These are phyloP conservation scores for Platycercus adscitus DNA, from an alignment of 2,113 vertebrate genomes.

Conservation along the genomic window DNA sequence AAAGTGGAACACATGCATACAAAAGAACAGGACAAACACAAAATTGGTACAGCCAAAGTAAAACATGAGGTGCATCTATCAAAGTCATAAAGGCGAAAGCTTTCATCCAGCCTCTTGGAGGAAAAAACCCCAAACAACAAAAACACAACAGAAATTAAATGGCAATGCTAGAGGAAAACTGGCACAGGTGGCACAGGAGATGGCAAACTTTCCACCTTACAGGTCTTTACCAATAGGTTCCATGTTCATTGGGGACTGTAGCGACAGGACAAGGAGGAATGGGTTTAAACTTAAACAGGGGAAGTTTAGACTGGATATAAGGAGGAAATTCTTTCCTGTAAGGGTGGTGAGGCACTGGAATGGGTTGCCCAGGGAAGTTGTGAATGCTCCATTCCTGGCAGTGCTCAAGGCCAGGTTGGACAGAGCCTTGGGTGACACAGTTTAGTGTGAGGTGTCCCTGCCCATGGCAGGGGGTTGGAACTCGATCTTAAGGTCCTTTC, in stretches of 20 bases:
- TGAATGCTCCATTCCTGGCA: not conserved
- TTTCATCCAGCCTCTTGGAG: not conserved
- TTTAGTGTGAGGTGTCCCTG: not conserved
- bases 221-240: not conserved
- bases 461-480: not conserved
- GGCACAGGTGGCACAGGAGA: not conserved
- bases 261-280: not conserved
- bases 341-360: not conserved
- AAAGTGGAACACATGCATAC: not conserved
- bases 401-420: not conserved
- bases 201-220: not conserved
- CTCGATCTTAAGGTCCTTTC: not conserved
- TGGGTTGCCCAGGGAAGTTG: not conserved
- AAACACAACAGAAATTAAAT: not conserved
- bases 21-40: not conserved
- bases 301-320: not conserved
- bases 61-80: not conserved
- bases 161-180: not conserved
- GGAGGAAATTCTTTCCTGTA: not conserved
- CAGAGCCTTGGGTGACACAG: not conserved
- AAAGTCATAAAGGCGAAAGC: not conserved
- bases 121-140: not conserved
- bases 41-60: not conserved
- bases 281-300: not conserved
- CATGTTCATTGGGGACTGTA: not conserved